Conservation (phyloP, 2,888 invertebrate genomes). For the Lepidocyrtoides sp. region DNA sequence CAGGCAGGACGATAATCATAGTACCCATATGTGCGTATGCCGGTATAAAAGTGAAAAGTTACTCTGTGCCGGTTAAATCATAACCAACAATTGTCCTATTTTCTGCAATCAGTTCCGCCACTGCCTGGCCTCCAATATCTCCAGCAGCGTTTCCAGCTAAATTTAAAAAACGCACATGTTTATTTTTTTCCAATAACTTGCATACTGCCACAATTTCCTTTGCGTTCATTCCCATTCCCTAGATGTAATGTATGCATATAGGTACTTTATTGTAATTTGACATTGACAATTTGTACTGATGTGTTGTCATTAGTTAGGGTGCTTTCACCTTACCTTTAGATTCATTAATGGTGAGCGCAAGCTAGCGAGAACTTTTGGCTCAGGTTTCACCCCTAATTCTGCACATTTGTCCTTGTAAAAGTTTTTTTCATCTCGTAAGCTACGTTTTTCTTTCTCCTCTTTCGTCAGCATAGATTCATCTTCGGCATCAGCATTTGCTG, state of each 20-base stretch:
- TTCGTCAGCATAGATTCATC: slow-evolving; percentile 6
- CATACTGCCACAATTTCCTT: slow-evolving; percentile 86
- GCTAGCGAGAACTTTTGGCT: slow-evolving; percentile 66
- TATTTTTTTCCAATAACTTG: slow-evolving; percentile 86
- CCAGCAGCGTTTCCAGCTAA: slow-evolving; percentile 84
- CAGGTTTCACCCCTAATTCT: slow-evolving; percentile 86
- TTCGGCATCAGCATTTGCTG: slow-evolving; percentile 28
- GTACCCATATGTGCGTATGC: background rate
- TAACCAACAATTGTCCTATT: slow-evolving; percentile 77
- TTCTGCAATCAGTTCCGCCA: slow-evolving; percentile 81
- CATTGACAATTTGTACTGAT: too few relatives aligned
- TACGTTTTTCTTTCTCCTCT: slow-evolving; percentile 82
- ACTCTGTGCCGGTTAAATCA: slow-evolving; percentile 76
- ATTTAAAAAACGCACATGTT: slow-evolving; percentile 85
- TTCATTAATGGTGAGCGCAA: slow-evolving; percentile 73
- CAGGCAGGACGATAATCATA: too few relatives aligned
- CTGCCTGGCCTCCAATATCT: slow-evolving; percentile 77
- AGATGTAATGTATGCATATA: background rate
- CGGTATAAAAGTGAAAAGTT: background rate
- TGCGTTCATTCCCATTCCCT: slow-evolving; percentile 78
- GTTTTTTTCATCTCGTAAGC: slow-evolving; percentile 86
- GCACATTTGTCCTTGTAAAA: slow-evolving; percentile 86
- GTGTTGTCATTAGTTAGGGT: too few relatives aligned
- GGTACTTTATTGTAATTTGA: background rate
- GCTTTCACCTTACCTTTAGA: slow-evolving; percentile 76